These are phyloP conservation scores for Macropis europaea DNA, from an alignment of 2,888 invertebrate genomes.

Conservation along the genomic window DNA sequence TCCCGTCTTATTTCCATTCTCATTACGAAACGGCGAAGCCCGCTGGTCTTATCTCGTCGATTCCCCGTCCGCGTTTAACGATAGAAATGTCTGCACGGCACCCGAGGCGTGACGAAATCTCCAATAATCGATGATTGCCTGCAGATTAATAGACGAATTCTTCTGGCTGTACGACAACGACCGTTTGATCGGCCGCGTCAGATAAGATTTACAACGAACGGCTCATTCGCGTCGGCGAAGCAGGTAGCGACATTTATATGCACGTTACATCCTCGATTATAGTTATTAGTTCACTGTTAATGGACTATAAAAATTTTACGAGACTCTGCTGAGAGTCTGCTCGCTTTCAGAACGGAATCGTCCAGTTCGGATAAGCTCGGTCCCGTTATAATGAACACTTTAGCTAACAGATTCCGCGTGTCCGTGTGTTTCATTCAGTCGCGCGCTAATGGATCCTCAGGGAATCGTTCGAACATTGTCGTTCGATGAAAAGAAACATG, in stretches of 20 bases:
- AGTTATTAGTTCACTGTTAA: conserved; percentile 53
- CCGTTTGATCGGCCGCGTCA: conserved; percentile 13
- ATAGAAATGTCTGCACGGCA: not conserved
- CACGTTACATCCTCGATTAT: conserved; percentile 58
- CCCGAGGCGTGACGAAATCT: not conserved
- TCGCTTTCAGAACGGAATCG: conserved; percentile 13
- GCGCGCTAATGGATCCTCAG: not conserved
- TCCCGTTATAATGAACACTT: conserved; percentile 29
- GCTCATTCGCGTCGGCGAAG: conserved; percentile 8
- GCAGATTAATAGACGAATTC: not conserved
- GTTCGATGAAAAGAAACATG: not conserved
- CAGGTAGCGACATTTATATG: conserved; percentile 52
- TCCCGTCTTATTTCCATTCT: not conserved
- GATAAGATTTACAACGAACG: conserved; percentile 35
- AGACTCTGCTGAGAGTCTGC: not conserved
- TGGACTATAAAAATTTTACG: conserved; percentile 56
- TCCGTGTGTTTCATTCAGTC: not conserved
- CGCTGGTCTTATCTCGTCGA: not conserved
- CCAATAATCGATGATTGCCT: not conserved
- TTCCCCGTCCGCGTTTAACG: not conserved
- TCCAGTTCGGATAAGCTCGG: conserved; percentile 16
- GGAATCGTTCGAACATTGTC: not conserved
- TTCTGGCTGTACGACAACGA: not conserved
- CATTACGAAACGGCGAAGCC: not conserved
- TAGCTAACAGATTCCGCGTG: not conserved